Evolutionary conservation across 2,797 vertebrate genomes (phyloP), one percentile per base, ranked within the genome.

Genomic region (Netta rufina): DNA sequence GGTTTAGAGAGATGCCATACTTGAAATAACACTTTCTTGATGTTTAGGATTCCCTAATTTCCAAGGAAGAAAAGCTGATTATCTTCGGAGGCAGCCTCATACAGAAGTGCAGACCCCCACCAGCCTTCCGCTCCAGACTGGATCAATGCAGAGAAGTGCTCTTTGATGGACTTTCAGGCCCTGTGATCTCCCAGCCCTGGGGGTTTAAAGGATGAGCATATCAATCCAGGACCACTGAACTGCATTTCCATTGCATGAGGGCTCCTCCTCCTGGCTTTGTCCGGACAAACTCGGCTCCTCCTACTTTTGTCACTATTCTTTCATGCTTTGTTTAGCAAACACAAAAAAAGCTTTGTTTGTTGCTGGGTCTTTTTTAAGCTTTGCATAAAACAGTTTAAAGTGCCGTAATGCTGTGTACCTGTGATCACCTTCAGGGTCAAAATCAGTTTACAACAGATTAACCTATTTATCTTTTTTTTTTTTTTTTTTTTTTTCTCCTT

Each of bases 261-360:
- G 96, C 97, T 98, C 98, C 98, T 98, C 98, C 98, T 98, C 98
- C 96, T 49, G 98, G 97, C 98, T 99, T 99, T 99, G 98, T 99
- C 98, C 94, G 45, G 93, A 96, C 97, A 98, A 97, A 98, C 98
- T 98, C 98, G 93, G 97, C 98, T 98, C 99, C 99, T 98, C 99
- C 99, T 98, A 98, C 98, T 99, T 99, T 99, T 99, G 98, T 99
- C 99, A 98, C 99, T 98, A 98, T 98, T 98, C 98, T 99, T 99
- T 99, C 99, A 99, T 99, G 99, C 99, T 99, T 99, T 99, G 98
- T 99, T 99, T 99, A 98, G 98, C 99, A 99, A 98, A 98, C 98
- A 99, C 98, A 99, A 99, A 99, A 99, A 98, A 95, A 96, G 98
- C 98, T 99, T 98, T 98, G 98, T 98, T 98, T 98, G 98, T 98